Evolutionary conservation across 2,113 vertebrate species (phyloP), one percentile per base, ranked within the genome.

Genomic region (Callionymus lyra): DNA sequence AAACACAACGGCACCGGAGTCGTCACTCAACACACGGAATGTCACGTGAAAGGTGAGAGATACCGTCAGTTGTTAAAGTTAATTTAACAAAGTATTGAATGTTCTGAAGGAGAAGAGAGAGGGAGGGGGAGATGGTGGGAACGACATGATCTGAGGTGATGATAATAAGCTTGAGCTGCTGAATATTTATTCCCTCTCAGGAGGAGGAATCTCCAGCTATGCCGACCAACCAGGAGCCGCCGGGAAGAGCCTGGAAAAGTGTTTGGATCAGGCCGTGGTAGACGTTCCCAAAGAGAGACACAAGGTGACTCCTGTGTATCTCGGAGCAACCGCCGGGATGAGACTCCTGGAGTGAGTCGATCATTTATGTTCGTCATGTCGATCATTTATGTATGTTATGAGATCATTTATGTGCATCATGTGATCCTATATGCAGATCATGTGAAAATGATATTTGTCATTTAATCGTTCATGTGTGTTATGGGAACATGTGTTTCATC

Each of bases 251-350:
- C 58, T 85, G 17, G 63, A 73, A 41, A 41, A 34, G 0, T 92
- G 91, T 54, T 74, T 94, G 53, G 59, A 88, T 3, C 69, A 73
- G 48, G 85, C 86, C 1, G 55, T 86, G 57, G 38, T 35, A 21
- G 76, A 69, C 39, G 63, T 94, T 47, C 87, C 90, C 10, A 44
- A 53, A 53, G 66, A 72, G 2, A 72, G 71, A 34, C 88, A 88
- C 41, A 55, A 36, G 6, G 56, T 82, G 55, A 77, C 79, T 2
- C 84, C 89, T 1, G 79, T 68, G 31, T 90, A 89, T 43, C 82
- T 94, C 0, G 91, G 90, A 44, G 91, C 91, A 12, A 94, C 90
- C 0, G 90, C 89, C 2, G 91, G 90, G 56, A 91, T 93, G 91
- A 87, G 90, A 63, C 85, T 93, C 0, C 77, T 94, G 56, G 69